Conservation (phyloP, 2,888 invertebrate genomes). For the Caenorhabditis afra region DNA sequence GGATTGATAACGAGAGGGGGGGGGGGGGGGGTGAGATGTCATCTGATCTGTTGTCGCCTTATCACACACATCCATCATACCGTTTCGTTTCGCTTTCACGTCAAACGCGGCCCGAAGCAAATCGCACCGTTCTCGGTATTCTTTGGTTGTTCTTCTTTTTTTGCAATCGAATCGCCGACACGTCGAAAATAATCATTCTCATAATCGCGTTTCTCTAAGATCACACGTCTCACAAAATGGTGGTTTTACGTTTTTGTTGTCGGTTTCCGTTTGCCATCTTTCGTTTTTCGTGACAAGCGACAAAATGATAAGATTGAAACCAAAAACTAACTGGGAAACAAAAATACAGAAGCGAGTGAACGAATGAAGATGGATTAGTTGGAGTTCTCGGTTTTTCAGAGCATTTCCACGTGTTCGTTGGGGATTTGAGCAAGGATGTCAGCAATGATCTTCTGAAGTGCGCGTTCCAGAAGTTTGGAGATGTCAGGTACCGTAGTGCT, state of each 20-base stretch:
- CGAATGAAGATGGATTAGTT: too few relatives aligned
- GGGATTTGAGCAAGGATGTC: conserved; percentile 98
- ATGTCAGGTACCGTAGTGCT: conserved; percentile 85
- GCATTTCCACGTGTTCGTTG: conserved; percentile 99
- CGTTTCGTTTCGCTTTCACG: conserved; percentile 31
- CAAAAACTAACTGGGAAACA: not conserved
- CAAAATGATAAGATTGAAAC: conserved; percentile 6
- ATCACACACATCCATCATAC: conserved; percentile 20
- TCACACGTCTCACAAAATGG: conserved; percentile 24
- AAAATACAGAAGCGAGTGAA: too few relatives aligned
- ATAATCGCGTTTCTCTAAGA: conserved; percentile 20
- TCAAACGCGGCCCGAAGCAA: too few relatives aligned
- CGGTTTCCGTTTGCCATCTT: not conserved
- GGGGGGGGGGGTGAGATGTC: conserved; percentile 16
- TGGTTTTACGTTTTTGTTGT: not conserved
- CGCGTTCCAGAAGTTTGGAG: conserved; percentile 97
- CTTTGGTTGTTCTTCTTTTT: conserved; percentile 47
- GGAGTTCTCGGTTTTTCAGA: conserved; percentile 82
- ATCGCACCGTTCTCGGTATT: conserved; percentile 47
- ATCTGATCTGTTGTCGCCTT: conserved; percentile 27
- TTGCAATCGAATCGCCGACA: not conserved
- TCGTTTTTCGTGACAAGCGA: not conserved
- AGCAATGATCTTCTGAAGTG: conserved; percentile 97
- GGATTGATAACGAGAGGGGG: too few relatives aligned
- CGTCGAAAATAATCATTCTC: not conserved